Percentiles rank a stretch among this genome's conserved stretches.
Evolutionary conservation across 2,888 invertebrate genomes (phyloP).

Genomic region (Sphaerophoria taeniata): DNA sequence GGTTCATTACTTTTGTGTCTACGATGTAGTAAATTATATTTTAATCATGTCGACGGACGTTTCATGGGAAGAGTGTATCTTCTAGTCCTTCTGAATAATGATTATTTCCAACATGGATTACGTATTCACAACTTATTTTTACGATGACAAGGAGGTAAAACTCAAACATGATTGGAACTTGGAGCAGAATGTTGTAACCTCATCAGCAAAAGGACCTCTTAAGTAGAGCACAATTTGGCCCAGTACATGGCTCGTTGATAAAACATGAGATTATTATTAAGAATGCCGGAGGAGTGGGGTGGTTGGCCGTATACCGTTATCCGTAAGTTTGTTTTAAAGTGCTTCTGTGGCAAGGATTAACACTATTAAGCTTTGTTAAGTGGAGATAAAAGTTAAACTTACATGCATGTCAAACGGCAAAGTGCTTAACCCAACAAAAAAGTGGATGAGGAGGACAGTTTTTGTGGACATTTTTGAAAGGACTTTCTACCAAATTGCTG

Average conservation of each 20-base stretch:
- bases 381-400: conserved; percentile 35
- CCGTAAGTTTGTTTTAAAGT: conserved; percentile 42
- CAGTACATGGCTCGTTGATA: conserved; percentile 23
- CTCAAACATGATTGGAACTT: background rate
- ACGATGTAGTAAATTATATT: conserved; percentile 58
- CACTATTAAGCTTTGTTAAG: conserved; percentile 48
- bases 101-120: conserved; percentile 23
- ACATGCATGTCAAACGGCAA: conserved; percentile 12
- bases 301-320: conserved; percentile 15
- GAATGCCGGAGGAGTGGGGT: conserved; percentile 15
- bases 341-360: conserved; percentile 54
- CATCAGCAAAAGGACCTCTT: conserved; percentile 14
- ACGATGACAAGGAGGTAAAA: conserved; percentile 24
- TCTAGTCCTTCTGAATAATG: background rate
- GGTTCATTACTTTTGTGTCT: conserved; percentile 58
- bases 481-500: background rate
- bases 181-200: conserved; percentile 1
- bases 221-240: background rate
- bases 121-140: conserved; percentile 30
- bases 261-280: conserved; percentile 36
- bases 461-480: conserved; percentile 2
- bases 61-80: background rate
- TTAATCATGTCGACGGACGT: conserved; percentile 22
- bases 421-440: conserved; percentile 12
- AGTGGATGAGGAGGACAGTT: conserved; percentile 24